A percentile compares a stretch with the other conserved stretches of the same genome.
Conservation (phyloP, 2,888 invertebrate species). For the Allophyes oxyacanthae region DNA sequence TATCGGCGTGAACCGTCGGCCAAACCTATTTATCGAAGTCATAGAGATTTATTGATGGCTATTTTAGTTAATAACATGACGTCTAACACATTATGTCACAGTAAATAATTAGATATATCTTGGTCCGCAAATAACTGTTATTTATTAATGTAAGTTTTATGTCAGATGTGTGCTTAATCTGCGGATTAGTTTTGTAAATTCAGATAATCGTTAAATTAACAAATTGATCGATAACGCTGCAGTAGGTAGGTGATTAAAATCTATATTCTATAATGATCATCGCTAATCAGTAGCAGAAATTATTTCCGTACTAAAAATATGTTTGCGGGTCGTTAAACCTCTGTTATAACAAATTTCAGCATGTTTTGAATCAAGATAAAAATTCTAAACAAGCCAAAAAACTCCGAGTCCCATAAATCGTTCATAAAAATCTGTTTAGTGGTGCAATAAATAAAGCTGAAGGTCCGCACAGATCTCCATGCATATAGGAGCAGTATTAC, state of each 20-base stretch:
- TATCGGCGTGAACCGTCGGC: constrained; percentile 76
- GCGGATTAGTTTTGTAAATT: constrained; percentile 25
- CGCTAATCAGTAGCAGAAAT: constrained; percentile 10
- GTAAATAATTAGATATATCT: constrained; percentile 69
- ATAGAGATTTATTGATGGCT: constrained; percentile 77
- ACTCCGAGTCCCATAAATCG: constrained; percentile 71
- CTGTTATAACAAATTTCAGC: constrained; percentile 48
- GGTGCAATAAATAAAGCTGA: constrained; percentile 82
- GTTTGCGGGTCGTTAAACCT: constrained; percentile 49
- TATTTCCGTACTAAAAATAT: constrained; percentile 21
- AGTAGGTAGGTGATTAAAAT: constrained; percentile 17
- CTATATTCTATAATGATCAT: constrained; percentile 23
- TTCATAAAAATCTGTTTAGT: constrained; percentile 82
- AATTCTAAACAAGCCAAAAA: constrained; percentile 62
- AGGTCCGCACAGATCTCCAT: constrained; percentile 77
- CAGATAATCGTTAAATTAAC: constrained; percentile 25
- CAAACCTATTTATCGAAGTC: constrained; percentile 82
- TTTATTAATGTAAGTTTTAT: constrained; percentile 55
- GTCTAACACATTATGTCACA: constrained; percentile 73
- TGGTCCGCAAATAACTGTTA: constrained; percentile 50
- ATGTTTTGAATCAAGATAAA: constrained; percentile 58
- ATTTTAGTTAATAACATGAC: constrained; percentile 76
- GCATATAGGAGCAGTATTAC: constrained; percentile 86
- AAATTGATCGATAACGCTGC: constrained; percentile 23
- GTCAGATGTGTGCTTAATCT: constrained; percentile 38